phyloP scores from a whole-genome alignment of 2,888 invertebrate genomes.

The Chymomyza amoena region DNA sequence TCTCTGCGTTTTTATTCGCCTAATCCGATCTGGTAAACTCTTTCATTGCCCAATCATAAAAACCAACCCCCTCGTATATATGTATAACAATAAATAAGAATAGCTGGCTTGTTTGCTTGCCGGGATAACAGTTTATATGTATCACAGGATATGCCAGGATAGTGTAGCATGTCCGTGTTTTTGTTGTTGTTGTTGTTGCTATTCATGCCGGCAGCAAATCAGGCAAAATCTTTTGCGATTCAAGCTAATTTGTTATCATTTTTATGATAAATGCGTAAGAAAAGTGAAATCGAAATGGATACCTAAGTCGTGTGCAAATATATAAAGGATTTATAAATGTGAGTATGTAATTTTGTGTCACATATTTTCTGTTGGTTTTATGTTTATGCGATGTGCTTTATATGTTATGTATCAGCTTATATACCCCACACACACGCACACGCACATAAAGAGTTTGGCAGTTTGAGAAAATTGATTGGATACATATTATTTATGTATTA shows the following conservation, averaged over 20 bases:
- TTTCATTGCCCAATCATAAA: too few species aligned
- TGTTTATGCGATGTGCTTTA: background rate
- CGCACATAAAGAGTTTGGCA: background rate
- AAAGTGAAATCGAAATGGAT: background rate
- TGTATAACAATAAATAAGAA: background rate
- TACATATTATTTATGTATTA: background rate
- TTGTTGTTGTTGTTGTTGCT: background rate
- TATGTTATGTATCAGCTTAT: background rate
- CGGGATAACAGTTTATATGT: background rate
- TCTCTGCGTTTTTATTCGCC: too few species aligned
- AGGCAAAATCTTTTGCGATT: conserved; percentile 36
- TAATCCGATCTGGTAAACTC: too few species aligned
- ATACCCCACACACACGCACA: background rate
- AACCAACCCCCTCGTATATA: too few species aligned
- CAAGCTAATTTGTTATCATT: conserved; percentile 63
- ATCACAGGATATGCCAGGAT: background rate
- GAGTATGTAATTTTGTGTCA: background rate
- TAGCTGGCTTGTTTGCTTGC: background rate
- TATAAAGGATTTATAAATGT: background rate
- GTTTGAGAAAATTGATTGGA: background rate
- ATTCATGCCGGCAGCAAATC: conserved; percentile 40
- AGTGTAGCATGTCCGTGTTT: background rate
- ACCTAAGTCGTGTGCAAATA: background rate
- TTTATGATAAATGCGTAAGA: conserved; percentile 31
- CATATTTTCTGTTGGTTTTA: background rate